Evolutionary conservation across 2,797 vertebrate genomes (phyloP), one percentile per base, ranked within the genome.

Genomic region (Sphaeramia orbicularis): DNA sequence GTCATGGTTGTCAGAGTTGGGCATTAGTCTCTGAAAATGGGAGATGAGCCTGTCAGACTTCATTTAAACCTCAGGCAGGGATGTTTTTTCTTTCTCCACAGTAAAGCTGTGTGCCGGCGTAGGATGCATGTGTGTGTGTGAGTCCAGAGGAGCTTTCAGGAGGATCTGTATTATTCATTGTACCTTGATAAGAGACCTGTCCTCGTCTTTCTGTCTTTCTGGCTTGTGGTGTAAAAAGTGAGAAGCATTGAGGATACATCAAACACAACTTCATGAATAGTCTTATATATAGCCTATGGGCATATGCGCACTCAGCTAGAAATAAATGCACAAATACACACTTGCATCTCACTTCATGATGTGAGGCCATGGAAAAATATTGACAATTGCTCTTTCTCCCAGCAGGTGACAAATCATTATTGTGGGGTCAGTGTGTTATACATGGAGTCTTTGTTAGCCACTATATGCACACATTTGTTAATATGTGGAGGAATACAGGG

Each of bases 111-210:
- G 56, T 19, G 11, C 24, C 60, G 37, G 49, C 3, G 0, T 10
- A 21, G 61, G 61, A 30, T 24, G 44, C 42, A 32, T 50, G 49
- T 48, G 38, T 32, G 45, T 54, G 38, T 38, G 42, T 9, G 10
- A 53, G 54, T 57, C 44, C 69, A 51, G 52, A 35, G 61, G 44
- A 77, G 74, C 78, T 80, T 72, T 86, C 78, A 81, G 72, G 45
- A 55, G 43, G 50, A 52, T 71, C 43, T 89, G 74, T 74, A 81
- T 88, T 89, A 91, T 90, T 90, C 66, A 90, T 85, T 67, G 55
- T 54, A 54, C 37, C 70, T 63, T 72, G 65, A 76, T 83, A 85
- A 87, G 76, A 66, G 74, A 80, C 45, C 40, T n/a, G 60, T 70
- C 37, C 10, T 40, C 36, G 62, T 53, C 40, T 58, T 40, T 63